Evolutionary conservation across 2,797 vertebrate species (phyloP).

Genomic region (Chelidonichthys spinosus): DNA sequence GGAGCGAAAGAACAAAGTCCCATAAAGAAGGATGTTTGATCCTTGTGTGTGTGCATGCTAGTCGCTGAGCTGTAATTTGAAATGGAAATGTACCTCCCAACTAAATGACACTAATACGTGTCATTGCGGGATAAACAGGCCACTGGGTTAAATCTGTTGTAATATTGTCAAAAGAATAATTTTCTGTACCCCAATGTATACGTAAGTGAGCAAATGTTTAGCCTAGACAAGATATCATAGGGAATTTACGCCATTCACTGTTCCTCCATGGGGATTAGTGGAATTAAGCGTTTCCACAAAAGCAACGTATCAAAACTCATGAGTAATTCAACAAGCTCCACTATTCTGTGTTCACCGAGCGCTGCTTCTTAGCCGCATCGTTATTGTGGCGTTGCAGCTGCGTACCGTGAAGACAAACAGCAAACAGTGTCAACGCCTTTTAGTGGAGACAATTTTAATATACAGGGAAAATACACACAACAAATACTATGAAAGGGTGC

Average conservation of each 20-base stretch:
- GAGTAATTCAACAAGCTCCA: slow-evolving; percentile 80
- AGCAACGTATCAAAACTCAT: slow-evolving; percentile 82
- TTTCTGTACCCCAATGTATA: slow-evolving; percentile 79
- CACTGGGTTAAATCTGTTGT: slow-evolving; percentile 80
- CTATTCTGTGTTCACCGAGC: slow-evolving; percentile 73
- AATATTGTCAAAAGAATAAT: slow-evolving; percentile 81
- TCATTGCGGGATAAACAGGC: slow-evolving; percentile 71
- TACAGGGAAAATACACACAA: slow-evolving; percentile 78
- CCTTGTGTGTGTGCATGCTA: neutral
- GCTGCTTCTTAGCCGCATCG: slow-evolving; percentile 58
- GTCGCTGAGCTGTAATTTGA: slow-evolving; percentile 67
- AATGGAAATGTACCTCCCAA: slow-evolving; percentile 76
- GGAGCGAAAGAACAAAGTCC: slow-evolving; percentile 11
- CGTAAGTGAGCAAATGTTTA: slow-evolving; percentile 84
- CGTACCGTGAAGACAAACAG: slow-evolving; percentile 65
- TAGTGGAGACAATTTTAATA: slow-evolving; percentile 79
- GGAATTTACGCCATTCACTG: slow-evolving; percentile 80
- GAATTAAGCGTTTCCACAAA: slow-evolving; percentile 81
- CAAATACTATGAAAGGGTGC: slow-evolving; percentile 73
- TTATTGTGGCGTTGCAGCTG: slow-evolving; percentile 80
- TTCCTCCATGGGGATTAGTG: slow-evolving; percentile 78
- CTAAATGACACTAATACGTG: slow-evolving; percentile 69
- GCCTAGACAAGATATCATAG: slow-evolving; percentile 81
- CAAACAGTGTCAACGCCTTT: slow-evolving; percentile 70
- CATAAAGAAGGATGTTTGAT: slow-evolving; percentile 1